Evolutionary conservation across 2,888 invertebrate genomes (phyloP).

Genomic region (Halocaridina rubra): DNA sequence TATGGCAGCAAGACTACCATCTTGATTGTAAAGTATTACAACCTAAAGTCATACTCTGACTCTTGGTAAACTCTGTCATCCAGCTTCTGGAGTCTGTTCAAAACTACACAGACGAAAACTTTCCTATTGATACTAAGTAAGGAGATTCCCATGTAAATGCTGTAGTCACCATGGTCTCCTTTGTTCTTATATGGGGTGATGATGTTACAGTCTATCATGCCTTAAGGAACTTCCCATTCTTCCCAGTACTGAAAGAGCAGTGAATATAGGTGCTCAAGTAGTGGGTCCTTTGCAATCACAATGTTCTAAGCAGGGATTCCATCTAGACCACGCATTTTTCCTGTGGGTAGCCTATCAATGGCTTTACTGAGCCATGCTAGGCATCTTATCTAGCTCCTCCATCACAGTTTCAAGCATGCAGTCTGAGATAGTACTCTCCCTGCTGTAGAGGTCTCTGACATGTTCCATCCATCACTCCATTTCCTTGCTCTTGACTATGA

Average conservation of each 20-base stretch:
- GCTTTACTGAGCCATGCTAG: background rate
- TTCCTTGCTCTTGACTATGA: background rate
- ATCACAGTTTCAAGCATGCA: background rate
- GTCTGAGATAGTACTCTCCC: background rate
- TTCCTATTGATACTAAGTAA: background rate
- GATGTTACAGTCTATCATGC: slow-evolving; percentile 11
- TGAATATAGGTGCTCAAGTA: background rate
- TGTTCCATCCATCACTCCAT: slow-evolving; percentile 26
- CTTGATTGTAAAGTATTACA: no score
- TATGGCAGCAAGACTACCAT: background rate
- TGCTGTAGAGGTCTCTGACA: background rate
- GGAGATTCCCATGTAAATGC: slow-evolving; percentile 1
- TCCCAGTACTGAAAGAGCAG: slow-evolving; percentile 13
- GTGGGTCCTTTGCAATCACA: background rate
- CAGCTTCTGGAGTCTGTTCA: background rate
- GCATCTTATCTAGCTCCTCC: background rate
- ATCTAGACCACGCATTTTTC: slow-evolving; percentile 9
- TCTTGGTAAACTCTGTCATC: slow-evolving; percentile 7
- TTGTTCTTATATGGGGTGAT: slow-evolving; percentile 2
- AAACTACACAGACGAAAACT: background rate
- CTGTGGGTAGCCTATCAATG: background rate
- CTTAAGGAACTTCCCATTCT: slow-evolving; percentile 2
- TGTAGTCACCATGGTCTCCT: background rate
- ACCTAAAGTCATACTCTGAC: background rate
- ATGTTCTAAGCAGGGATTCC: slow-evolving; percentile 12